Evolutionary conservation across 2,888 invertebrate genomes (phyloP).

Genomic region (Pharmacophagus antenor): DNA sequence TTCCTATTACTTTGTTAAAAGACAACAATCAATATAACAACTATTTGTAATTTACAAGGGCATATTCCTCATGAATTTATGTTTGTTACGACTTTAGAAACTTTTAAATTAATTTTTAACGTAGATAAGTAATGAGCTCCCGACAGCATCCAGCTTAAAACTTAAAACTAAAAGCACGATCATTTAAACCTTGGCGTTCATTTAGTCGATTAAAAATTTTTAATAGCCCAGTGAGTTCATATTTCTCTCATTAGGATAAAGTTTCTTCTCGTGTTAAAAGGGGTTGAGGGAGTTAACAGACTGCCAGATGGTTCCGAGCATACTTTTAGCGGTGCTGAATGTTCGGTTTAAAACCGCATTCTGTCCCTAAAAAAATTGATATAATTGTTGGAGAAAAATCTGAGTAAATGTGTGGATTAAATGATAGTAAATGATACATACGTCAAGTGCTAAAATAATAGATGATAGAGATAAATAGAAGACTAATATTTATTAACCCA

Average conservation of each 20-base stretch:
- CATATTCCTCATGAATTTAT: too few relatives aligned
- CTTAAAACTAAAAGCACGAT: not conserved
- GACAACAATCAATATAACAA: too few relatives aligned
- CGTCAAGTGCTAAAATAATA: too few relatives aligned
- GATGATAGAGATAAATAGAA: too few relatives aligned
- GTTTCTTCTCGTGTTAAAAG: slow-evolving; percentile 15
- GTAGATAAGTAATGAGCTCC: not conserved
- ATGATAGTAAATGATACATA: not conserved
- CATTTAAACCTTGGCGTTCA: not conserved
- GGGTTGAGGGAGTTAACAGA: slow-evolving; percentile 7
- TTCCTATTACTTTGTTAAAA: too few relatives aligned
- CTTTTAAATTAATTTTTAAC: not conserved
- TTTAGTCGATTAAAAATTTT: not conserved
- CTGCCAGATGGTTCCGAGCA: not conserved
- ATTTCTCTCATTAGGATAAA: slow-evolving; percentile 14
- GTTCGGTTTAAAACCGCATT: not conserved
- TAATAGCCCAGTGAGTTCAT: slow-evolving; percentile 12
- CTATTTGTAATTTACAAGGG: too few relatives aligned
- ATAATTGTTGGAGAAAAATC: too few relatives aligned
- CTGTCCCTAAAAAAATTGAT: not conserved
- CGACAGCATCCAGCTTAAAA: not conserved
- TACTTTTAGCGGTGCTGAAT: slow-evolving; percentile 2
- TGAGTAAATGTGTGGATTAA: not conserved
- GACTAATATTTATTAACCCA: too few relatives aligned
- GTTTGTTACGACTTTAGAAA: too few relatives aligned